A percentile compares a stretch with the other conserved stretches of the same genome.
Conservation (phyloP, 1,140 invertebrate species). For the Leptinotarsa texana region DNA sequence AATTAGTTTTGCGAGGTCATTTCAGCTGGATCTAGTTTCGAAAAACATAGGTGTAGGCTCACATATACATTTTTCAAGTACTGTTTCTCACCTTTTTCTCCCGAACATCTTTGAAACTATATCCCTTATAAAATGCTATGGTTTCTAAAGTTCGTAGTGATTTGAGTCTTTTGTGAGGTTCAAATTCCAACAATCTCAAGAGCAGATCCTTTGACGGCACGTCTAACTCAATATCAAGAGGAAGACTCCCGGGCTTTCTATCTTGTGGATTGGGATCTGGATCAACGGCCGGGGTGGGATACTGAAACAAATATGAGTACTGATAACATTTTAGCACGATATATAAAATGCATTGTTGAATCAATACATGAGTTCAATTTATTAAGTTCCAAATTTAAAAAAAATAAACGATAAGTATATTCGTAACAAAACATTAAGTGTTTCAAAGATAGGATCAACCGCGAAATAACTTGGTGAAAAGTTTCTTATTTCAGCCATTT, state of each 20-base stretch:
- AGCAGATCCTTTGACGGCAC: conserved; percentile 55
- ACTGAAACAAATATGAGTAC: conserved; percentile 30
- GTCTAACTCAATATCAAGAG: conserved; percentile 45
- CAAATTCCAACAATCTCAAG: conserved; percentile 54
- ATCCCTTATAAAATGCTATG: conserved; percentile 60
- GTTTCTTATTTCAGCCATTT: too few relatives aligned
- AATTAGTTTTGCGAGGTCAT: too few relatives aligned
- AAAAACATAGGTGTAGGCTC: background rate
- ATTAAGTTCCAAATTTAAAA: too few relatives aligned
- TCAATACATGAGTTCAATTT: background rate
- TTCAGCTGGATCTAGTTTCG: too few relatives aligned
- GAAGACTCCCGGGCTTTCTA: conserved; percentile 39
- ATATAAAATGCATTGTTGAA: too few relatives aligned
- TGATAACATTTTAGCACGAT: too few relatives aligned
- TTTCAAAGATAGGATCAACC: too few relatives aligned
- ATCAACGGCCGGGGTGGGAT: conserved; percentile 29
- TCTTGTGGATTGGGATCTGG: conserved; percentile 6
- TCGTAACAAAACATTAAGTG: too few relatives aligned
- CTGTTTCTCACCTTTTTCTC: conserved; percentile 1
- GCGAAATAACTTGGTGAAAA: too few relatives aligned
- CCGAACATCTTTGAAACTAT: conserved; percentile 56
- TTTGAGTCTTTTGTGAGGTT: conserved; percentile 55
- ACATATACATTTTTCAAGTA: background rate
- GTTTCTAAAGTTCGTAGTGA: conserved; percentile 56
- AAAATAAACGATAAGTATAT: too few relatives aligned